Conservation (phyloP, 2,888 invertebrate genomes). For the Glaucopsyche alexis region DNA sequence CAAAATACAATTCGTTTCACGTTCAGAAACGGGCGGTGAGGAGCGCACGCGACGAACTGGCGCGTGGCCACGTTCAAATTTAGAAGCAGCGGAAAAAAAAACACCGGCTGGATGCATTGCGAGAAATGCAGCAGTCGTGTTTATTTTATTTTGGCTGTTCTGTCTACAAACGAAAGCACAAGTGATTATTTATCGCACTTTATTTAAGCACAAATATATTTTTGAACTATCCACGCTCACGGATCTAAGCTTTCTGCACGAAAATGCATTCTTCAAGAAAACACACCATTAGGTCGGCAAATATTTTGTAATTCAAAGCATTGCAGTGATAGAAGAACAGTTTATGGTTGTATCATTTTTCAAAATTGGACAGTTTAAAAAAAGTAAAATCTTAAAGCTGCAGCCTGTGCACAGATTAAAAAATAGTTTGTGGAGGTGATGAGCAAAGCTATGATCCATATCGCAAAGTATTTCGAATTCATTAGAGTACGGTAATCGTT, state of each 20-base stretch:
- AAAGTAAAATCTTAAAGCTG: background rate
- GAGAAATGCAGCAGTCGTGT: slow-evolving; percentile 69
- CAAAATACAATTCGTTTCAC: slow-evolving; percentile 47
- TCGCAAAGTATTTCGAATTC: background rate
- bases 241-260: background rate
- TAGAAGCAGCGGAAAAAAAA: slow-evolving; percentile 70
- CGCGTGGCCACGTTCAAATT: slow-evolving; percentile 73
- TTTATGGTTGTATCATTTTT: background rate
- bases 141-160: slow-evolving; percentile 57
- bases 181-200: slow-evolving; percentile 42
- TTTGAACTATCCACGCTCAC: background rate
- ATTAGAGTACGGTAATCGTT: background rate
- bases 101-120: slow-evolving; percentile 62
- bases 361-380: background rate
- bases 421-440: too few relatives aligned
- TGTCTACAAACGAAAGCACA: slow-evolving; percentile 42
- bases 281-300: background rate
- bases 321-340: background rate
- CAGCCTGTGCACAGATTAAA: background rate
- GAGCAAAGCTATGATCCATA: background rate
- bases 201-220: slow-evolving; percentile 15
- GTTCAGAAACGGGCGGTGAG: slow-evolving; percentile 58
- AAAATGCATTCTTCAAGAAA: background rate
- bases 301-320: background rate
- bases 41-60: slow-evolving; percentile 68